Evolutionary conservation across 2,797 vertebrate genomes (phyloP).

Genomic region (Austrolebias charrua): DNA sequence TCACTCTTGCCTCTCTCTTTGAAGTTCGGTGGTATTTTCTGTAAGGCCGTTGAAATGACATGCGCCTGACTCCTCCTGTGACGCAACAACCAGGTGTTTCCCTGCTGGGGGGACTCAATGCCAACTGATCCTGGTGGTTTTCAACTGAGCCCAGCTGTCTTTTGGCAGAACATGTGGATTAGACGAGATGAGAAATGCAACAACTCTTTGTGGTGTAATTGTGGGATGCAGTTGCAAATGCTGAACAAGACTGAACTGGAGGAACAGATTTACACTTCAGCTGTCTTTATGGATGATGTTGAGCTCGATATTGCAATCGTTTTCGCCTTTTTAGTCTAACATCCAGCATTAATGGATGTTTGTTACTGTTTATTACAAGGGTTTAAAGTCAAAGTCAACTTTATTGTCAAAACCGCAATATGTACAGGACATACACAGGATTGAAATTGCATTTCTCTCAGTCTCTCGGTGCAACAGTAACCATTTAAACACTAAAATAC

Average conservation of each 20-base stretch:
- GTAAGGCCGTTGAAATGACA: constrained; percentile 42
- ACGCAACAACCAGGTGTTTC: constrained; percentile 16
- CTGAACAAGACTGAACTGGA: constrained; percentile 1
- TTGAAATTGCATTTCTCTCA: too few relatives aligned
- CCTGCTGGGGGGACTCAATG: constrained; percentile 16
- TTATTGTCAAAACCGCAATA: too few relatives aligned
- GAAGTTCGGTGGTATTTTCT: constrained; percentile 36
- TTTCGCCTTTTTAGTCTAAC: background rate
- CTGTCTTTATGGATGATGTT: background rate
- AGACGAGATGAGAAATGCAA: constrained; percentile 39
- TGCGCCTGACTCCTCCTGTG: constrained; percentile 36
- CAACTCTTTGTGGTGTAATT: constrained; percentile 21
- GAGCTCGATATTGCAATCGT: background rate
- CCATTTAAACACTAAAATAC: too few relatives aligned
- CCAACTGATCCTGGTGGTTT: constrained; percentile 41
- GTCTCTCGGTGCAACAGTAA: too few relatives aligned
- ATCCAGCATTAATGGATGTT: background rate
- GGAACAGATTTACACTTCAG: background rate
- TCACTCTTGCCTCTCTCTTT: constrained; percentile 28
- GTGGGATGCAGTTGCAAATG: constrained; percentile 8
- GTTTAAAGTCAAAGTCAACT: too few relatives aligned
- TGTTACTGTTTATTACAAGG: background rate
- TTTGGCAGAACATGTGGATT: constrained; percentile 48
- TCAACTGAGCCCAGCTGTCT: constrained; percentile 67
- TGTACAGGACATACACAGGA: too few relatives aligned